These are phyloP conservation scores for Melanotaenia parkinsoni DNA, from an alignment of 2,797 vertebrate genomes.

Conservation along the genomic window DNA sequence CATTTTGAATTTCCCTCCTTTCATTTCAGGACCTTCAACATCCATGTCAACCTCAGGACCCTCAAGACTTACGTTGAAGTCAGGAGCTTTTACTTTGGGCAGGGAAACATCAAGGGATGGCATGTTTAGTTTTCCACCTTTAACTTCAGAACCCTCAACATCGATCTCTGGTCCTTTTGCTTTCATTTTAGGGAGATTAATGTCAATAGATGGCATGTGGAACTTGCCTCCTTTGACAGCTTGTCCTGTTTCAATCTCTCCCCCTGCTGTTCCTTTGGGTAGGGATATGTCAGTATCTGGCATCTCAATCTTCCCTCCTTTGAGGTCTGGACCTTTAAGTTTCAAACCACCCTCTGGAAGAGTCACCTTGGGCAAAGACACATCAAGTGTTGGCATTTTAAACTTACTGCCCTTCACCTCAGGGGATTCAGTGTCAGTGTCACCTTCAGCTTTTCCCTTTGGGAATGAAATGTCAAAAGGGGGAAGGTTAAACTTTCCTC, in stretches of 20 bases:
- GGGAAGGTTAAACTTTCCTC: slow-evolving; percentile 57
- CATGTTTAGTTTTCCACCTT: slow-evolving; percentile 29
- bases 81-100: slow-evolving; percentile 30
- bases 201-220: slow-evolving; percentile 56
- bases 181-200: slow-evolving; percentile 63
- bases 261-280: slow-evolving; percentile 49
- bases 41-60: slow-evolving; percentile 44
- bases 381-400: slow-evolving; percentile 32
- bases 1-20: slow-evolving; percentile 54
- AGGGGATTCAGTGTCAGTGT: slow-evolving; percentile 17
- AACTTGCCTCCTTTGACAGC: slow-evolving; percentile 45
- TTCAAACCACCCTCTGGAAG: slow-evolving; percentile 51
- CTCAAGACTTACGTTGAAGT: slow-evolving; percentile 16
- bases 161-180: slow-evolving; percentile 33
- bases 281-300: slow-evolving; percentile 55
- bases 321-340: slow-evolving; percentile 28
- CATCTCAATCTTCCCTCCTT: slow-evolving; percentile 58
- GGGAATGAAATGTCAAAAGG: slow-evolving; percentile 64
- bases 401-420: slow-evolving; percentile 40
- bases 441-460: slow-evolving; percentile 55
- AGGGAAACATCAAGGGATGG: slow-evolving; percentile 45
- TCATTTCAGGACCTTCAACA: slow-evolving; percentile 55
- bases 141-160: slow-evolving; percentile 42
- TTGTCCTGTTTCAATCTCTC: neutral
- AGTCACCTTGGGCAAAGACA: slow-evolving; percentile 57